These are phyloP conservation scores for Pterophyllum scalare DNA, from an alignment of 2,113 vertebrate species.

Conservation along the genomic window DNA sequence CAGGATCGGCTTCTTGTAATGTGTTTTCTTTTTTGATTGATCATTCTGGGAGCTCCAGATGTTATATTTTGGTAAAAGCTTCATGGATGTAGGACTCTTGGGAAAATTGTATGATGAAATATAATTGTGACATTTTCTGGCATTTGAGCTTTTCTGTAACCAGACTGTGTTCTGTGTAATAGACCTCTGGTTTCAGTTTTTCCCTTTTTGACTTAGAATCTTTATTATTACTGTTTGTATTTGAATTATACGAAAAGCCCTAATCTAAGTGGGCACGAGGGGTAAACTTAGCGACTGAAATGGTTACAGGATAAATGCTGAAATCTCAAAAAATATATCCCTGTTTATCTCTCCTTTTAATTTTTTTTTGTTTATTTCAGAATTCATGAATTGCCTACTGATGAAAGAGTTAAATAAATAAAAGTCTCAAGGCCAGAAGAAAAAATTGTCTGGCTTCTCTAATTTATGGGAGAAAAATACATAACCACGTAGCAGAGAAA, in stretches of 20 bases:
- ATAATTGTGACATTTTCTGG: conserved; percentile 42
- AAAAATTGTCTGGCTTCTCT: conserved; percentile 38
- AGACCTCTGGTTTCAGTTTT: neutral
- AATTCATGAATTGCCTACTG: neutral
- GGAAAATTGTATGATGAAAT: conserved; percentile 39
- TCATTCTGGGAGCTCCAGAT: conserved; percentile 60
- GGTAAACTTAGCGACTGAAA: neutral
- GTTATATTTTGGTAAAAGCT: conserved; percentile 62
- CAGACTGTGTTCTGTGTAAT: neutral
- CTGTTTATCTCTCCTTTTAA: neutral
- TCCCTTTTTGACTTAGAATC: neutral
- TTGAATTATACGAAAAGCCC: neutral
- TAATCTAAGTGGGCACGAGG: neutral
- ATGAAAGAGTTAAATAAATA: conserved; percentile 28
- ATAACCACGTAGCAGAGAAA: conserved; percentile 43
- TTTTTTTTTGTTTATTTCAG: neutral
- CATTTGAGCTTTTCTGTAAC: conserved; percentile 21
- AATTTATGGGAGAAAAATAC: conserved; percentile 54
- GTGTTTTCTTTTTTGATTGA: conserved; percentile 56
- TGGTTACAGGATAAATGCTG: neutral
- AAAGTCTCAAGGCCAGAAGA: neutral
- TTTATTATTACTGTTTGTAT: neutral
- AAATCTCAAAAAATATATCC: neutral
- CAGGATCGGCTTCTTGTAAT: conserved; percentile 47
- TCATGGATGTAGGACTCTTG: conserved; percentile 16